A percentile compares a stretch with the other conserved stretches of the same genome.
These are phyloP conservation scores for Drosophila fulvimacula DNA, from an alignment of 2,888 invertebrate genomes.

Conservation along the genomic window DNA sequence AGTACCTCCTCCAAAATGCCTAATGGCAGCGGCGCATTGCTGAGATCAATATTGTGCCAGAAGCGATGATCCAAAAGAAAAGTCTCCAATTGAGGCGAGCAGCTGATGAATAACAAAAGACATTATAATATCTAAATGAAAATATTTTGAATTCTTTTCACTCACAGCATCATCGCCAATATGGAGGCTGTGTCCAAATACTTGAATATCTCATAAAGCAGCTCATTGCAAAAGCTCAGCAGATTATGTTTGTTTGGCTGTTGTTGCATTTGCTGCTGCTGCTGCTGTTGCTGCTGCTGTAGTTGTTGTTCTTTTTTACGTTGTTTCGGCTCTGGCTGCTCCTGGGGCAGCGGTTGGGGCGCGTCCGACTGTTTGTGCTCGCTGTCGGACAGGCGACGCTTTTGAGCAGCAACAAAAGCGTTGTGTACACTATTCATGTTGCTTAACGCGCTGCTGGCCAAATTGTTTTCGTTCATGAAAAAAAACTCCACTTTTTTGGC, in stretches of 20 bases:
- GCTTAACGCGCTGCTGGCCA: conserved; percentile 16
- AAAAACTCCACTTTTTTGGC: conserved; percentile 35
- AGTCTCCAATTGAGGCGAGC: conserved; percentile 80
- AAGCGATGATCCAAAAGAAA: conserved; percentile 82
- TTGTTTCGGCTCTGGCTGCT: conserved; percentile 62
- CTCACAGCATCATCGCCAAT: conserved; percentile 81
- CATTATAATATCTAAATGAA: background rate
- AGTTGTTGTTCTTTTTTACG: conserved; percentile 55
- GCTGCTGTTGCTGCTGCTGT: conserved; percentile 10
- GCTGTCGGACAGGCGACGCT: conserved; percentile 67
- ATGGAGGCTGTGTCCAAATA: conserved; percentile 82
- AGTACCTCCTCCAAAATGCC: conserved; percentile 79
- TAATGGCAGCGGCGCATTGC: conserved; percentile 72
- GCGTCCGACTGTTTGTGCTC: conserved; percentile 45
- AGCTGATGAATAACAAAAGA: conserved; percentile 59
- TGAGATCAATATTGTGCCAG: conserved; percentile 83
- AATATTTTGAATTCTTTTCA: background rate
- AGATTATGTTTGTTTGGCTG: conserved; percentile 48
- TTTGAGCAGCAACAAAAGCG: conserved; percentile 57
- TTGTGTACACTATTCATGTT: conserved; percentile 63
- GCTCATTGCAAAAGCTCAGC: conserved; percentile 82
- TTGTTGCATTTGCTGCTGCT: conserved; percentile 10
- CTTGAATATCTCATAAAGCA: conserved; percentile 83
- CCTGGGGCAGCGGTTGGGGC: conserved; percentile 24
- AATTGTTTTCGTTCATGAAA: conserved; percentile 8